These are phyloP conservation scores for Felis catus DNA, from an alignment of 2,113 vertebrate species.

Conservation along the genomic window F.catus_Fca126_mat1.0 CM031427.1:33069001-33069500, in stretches of 20 bases:
- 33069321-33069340: background rate
- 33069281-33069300: background rate
- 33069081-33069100: background rate
- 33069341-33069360: background rate
- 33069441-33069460: background rate
- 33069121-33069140: background rate
- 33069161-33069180: background rate
- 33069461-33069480: background rate
- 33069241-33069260: background rate
- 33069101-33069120: background rate
- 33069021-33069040: background rate
- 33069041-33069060: background rate
- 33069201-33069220: background rate
- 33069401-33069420: no score
- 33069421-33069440: background rate
- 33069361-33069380: no score
- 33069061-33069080: conserved; percentile 15
- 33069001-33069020: background rate
- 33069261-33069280: background rate
- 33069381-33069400: background rate
- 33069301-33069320: background rate
- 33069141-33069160: background rate
- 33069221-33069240: background rate
- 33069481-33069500: background rate
- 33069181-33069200: background rate